Evolutionary conservation across 2,888 invertebrate species (phyloP), one percentile per base, ranked within the genome.

Genomic region (Nymphalis c-album): DNA sequence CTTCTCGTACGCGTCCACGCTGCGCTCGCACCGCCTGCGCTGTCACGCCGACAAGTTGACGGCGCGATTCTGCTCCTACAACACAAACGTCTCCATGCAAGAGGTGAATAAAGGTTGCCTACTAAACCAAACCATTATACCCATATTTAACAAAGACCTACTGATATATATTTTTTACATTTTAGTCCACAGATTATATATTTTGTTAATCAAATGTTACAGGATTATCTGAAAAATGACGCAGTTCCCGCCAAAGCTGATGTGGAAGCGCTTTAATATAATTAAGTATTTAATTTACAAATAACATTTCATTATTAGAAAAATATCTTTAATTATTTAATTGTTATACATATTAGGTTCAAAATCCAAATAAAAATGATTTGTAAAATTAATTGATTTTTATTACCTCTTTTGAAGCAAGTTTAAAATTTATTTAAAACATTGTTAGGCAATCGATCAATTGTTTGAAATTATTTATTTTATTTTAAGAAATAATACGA

Each of bases 1-100:
- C 61, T 93, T 93, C 79, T 89, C 93, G 73, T 93, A 93, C 84
- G 93, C 93, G 76, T 93, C 93, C 2, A 93, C 93, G 63, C 85
- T 93, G 78, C 92, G 93, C 76, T 91, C 93, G 77, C 93, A 93
- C 80, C 91, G 93, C 45, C 84, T 93, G 77, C 89, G 93, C 72
- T 90, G 89, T 74, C 93, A 93, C 77, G 90, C 93, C 22, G 93
- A 93, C 80, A 90, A 90, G 79, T 83, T 89, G 86, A 80, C 85
- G 48, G 77, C 79, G 73, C 85, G 83, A 67, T 73, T 75, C 71
- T 62, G 69, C 60, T 31, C 58, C 22, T 76, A 74, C 68, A 63
- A 65, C 69, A 64, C 73, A 31, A 74, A 75, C 53, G 67, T 76
- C 17, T 53, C 75, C 6, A 74, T 80, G 73, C 78, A 80, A 62